Percentiles rank a stretch among this genome's conserved stretches.
These are phyloP conservation scores for Megaceryle maxima DNA, from an alignment of 2,113 vertebrate species.

Conservation along the genomic window DNA sequence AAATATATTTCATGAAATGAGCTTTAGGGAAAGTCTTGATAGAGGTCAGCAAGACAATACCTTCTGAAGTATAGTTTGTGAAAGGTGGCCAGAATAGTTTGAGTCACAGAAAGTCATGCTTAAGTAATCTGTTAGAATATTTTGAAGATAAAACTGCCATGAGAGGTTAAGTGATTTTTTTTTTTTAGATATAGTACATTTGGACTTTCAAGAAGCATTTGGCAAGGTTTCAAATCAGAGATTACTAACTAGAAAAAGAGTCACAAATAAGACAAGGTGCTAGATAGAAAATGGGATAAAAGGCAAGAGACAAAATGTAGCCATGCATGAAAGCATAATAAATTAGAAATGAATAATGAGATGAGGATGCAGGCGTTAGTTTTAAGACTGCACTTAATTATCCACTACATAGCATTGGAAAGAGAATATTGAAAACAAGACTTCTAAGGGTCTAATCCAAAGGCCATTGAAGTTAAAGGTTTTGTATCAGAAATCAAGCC, in stretches of 20 bases:
- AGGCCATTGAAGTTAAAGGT: neutral
- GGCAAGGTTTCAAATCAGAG: neutral
- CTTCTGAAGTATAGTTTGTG: neutral
- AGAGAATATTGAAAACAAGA: neutral
- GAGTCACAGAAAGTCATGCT: neutral
- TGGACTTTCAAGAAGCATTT: neutral
- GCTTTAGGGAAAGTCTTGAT: neutral
- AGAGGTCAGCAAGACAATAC: neutral
- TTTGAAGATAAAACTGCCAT: neutral
- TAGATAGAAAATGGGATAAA: neutral
- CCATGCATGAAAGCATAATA: neutral
- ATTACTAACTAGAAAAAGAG: neutral
- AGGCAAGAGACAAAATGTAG: neutral
- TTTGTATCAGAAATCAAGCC: neutral
- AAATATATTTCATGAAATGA: neutral
- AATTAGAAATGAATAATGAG: neutral
- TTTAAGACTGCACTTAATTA: constrained; percentile 8
- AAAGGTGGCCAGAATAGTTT: neutral
- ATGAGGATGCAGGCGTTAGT: neutral
- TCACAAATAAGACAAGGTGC: neutral
- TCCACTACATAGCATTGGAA: neutral
- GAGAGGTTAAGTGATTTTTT: neutral
- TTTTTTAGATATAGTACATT: neutral
- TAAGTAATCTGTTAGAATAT: constrained; percentile 1
- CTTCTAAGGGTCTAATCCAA: neutral